phyloP scores from a whole-genome alignment of 2,888 invertebrate species.

The Teinopalpus imperialis region DNA sequence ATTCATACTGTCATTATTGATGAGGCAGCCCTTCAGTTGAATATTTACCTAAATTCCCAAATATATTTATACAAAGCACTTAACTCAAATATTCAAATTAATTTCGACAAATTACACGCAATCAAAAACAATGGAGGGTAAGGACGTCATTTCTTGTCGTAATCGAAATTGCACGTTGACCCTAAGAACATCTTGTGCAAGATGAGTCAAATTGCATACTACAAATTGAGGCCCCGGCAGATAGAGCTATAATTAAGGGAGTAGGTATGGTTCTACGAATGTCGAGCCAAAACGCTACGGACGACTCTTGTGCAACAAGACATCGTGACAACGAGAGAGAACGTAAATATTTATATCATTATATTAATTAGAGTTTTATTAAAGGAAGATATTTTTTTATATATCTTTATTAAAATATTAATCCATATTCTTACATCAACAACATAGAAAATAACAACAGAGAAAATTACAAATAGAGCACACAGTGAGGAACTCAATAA shows the following conservation, averaged over 20 bases:
- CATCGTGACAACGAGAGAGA: constrained; percentile 1
- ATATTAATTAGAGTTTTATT: background rate
- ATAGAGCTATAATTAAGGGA: constrained; percentile 37
- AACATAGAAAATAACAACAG: no score
- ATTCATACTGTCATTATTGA: no score
- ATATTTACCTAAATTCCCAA: no score
- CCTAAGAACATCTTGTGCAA: constrained; percentile 21
- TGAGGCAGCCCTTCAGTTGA: no score
- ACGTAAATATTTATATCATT: constrained; percentile 17
- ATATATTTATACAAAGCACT: no score
- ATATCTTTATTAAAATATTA: no score
- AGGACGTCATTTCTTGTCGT: constrained; percentile 13
- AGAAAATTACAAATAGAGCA: background rate
- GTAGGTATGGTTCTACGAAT: constrained; percentile 11
- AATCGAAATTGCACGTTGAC: constrained; percentile 19
- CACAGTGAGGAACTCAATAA: no score
- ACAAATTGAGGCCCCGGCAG: constrained; percentile 25
- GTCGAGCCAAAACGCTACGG: constrained; percentile 8
- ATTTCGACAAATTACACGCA: constrained; percentile 10
- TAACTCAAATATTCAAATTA: constrained; percentile 5
- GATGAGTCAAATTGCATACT: constrained; percentile 25
- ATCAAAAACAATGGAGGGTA: constrained; percentile 12
- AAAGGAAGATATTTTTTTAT: no score
- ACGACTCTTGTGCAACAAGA: constrained; percentile 16
- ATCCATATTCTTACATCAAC: background rate